Base-by-base conservation (phyloP, 2,113 vertebrate genomes). In the Cisticola juncidis region DNA sequence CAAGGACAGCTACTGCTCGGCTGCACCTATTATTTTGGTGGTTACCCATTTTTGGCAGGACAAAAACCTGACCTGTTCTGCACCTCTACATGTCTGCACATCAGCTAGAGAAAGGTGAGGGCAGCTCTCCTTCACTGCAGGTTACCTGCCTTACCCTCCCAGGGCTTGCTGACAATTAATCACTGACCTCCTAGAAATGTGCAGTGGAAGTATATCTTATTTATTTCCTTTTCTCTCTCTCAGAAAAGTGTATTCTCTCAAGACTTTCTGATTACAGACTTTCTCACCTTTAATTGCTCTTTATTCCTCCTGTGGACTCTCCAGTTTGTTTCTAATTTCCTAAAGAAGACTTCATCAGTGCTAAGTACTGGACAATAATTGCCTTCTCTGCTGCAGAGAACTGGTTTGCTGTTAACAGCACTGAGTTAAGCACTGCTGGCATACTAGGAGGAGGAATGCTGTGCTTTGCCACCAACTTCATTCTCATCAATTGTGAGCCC, bases 211-310 rank as follows among this genome's bases (percentile, higher is more conserved):
- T 15, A 71, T 22, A 47, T 0, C 1, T 50, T 76, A 54, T 47
- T 48, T 69, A 23, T 51, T 62, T 66, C 28, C 7, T 78, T 89
- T 73, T 44, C 22, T 50, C 5, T 65, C 24, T 58, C 42, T 54
- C 24, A 35, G 29, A 36, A 78, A 85, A 65, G 7, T 9, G 5
- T 85, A 22, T n/a, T 86, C 18, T 89, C 62, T 60, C 81, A 81
- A 64, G 26, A 60, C 68, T 78, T 94, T 84, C 65, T 91, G 40
- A 60, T 60, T 90, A 70, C 65, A 93, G 35, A 26, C 8, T 69
- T 94, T 88, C 53, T 85, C 58, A 96, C 24, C 15, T 77, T 90
- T 90, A 93, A 92, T 90, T 92, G 57, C 40, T 84, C 48, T 53
- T 85, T 91, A 57, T 82, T 65, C 11, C 13, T 76, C n/a, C 57